Evolutionary conservation across 2,888 invertebrate species (phyloP), one percentile per base, ranked within the genome.

Genomic region (Trachelus tabidus): DNA sequence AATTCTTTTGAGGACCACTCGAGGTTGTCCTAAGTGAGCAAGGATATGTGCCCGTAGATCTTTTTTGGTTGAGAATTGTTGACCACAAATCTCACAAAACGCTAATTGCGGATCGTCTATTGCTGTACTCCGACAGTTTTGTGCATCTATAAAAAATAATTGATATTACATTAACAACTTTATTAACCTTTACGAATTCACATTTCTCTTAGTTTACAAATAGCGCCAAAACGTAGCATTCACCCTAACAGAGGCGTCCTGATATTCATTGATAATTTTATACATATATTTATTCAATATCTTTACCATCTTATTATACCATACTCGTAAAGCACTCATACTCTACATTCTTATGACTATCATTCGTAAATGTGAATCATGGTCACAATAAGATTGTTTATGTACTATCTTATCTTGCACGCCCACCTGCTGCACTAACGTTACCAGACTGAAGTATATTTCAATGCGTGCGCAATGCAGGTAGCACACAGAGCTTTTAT

Each of bases 11-110:
- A 91, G 79, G 12, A 91, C 84, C 6, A 91, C 86, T 11, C 90
- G 85, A 11, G 91, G 88, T 34, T 87, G 85, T 12, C 89, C 88
- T 69, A 91, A 81, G 76, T 91, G 91, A 33, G 87, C 82, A 3
- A 88, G 76, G 4, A 90, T 85, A 77, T 91, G 91, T 0, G 83
- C 77, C 11, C 89, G 86, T 11, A 91, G 77, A 76, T 89, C 89
- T 40, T 89, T 89, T 77, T 90, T 91, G 0, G 83, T 84, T 23
- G 81, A 75, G 78, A 90, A 91, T 77, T 88, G 82, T 78, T 87
- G 83, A 9, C 86, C 84, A 75, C 91, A 91, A 80, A 91, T 87
- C 81, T 90, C 91, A 81, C 91, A 91, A 77, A 84, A 83, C 12
- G 86, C 80, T 33, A 82, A 75, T 34, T 81, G 80, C 76, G 81